Evolutionary conservation across 1,140 invertebrate genomes (phyloP).

Genomic region (Diuraphis noxia): DNA sequence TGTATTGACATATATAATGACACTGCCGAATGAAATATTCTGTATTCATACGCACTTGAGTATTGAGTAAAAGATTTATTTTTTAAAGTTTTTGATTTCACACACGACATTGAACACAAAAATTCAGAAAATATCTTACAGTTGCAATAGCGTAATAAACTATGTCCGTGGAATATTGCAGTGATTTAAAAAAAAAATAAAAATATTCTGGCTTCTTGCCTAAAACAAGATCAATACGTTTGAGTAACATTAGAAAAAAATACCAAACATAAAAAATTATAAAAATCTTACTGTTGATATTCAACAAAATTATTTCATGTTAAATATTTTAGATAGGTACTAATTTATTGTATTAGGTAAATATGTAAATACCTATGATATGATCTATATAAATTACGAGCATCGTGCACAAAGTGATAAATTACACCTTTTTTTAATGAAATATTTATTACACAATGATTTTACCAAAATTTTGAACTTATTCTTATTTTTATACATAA

Average conservation of each 20-base stretch:
- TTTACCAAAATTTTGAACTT: background rate
- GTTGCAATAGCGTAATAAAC: background rate
- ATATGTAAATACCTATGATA: background rate
- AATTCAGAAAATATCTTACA: background rate
- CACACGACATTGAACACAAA: background rate
- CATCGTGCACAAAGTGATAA: background rate
- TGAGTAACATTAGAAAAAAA: background rate
- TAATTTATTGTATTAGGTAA: background rate
- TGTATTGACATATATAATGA: conserved; percentile 25
- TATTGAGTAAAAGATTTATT: conserved; percentile 13
- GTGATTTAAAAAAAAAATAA: conserved; percentile 15
- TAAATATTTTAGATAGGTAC: background rate
- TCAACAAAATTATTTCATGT: background rate
- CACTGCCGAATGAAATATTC: background rate
- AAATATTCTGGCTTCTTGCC: background rate
- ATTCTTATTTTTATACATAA: background rate
- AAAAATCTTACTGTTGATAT: background rate
- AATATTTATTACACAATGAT: background rate
- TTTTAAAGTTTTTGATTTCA: conserved; percentile 1
- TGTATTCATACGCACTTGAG: background rate
- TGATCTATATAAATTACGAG: background rate
- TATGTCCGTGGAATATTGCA: background rate
- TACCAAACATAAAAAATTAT: background rate
- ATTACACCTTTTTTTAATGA: background rate
- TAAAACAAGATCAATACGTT: conserved; percentile 7